Conservation (phyloP, 2,113 vertebrate genomes). For the Pangasianodon gigas region DNA sequence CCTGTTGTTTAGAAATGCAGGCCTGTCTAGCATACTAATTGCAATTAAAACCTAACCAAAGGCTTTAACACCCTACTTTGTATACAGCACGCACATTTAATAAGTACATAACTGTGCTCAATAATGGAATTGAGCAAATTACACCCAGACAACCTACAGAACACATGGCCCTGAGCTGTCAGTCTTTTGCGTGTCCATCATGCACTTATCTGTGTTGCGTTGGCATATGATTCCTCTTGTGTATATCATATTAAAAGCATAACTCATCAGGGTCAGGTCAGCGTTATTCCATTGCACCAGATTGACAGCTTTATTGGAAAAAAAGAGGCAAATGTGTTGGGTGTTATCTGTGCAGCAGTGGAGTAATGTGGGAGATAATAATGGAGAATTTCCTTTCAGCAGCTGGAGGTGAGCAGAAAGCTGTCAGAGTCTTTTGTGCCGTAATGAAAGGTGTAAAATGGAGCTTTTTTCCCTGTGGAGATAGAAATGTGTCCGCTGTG, state of each 20-base stretch:
- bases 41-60: background rate
- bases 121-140: conserved; percentile 36
- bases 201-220: conserved; percentile 58
- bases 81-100: conserved; percentile 1
- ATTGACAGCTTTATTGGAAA: conserved; percentile 60
- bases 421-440: conserved; percentile 52
- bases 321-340: conserved; percentile 52
- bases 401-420: conserved; percentile 50
- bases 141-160: conserved; percentile 22
- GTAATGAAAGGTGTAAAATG: conserved; percentile 60
- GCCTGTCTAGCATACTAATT: background rate
- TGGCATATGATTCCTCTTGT: conserved; percentile 54
- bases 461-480: conserved; percentile 41
- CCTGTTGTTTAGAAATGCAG: background rate
- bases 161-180: background rate
- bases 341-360: conserved; percentile 54
- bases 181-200: conserved; percentile 35
- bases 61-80: background rate
- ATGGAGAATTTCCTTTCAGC: conserved; percentile 51
- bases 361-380: conserved; percentile 60
- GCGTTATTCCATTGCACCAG: conserved; percentile 35
- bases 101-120: conserved; percentile 1
- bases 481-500: conserved; percentile 32
- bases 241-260: conserved; percentile 62
- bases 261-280: conserved; percentile 40